These are phyloP conservation scores for Mirounga angustirostris DNA, from an alignment of 2,113 vertebrate genomes.

Conservation along the genomic window DNA sequence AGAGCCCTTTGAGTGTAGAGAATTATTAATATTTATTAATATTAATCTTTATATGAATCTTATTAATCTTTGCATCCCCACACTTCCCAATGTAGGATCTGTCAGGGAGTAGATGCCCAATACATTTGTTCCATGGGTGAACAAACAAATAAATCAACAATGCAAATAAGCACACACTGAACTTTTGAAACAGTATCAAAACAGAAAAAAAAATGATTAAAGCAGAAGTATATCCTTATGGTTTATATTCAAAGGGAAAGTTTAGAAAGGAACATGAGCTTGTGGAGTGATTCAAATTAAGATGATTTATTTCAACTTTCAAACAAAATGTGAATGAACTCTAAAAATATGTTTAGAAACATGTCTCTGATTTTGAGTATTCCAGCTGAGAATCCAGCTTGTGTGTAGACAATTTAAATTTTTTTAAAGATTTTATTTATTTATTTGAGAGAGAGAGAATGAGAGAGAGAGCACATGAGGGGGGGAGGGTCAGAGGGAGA, in stretches of 20 bases:
- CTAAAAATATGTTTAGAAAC: slow-evolving; percentile 76
- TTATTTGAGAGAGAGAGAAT: too few species aligned
- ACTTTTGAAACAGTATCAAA: slow-evolving; percentile 53
- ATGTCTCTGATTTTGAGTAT: slow-evolving; percentile 78
- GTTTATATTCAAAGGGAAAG: slow-evolving; percentile 52
- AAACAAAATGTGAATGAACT: slow-evolving; percentile 73
- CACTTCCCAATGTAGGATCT: not conserved
- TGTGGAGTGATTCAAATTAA: slow-evolving; percentile 70
- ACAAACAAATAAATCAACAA: slow-evolving; percentile 44
- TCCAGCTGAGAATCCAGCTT: slow-evolving; percentile 82
- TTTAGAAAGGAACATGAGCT: slow-evolving; percentile 44
- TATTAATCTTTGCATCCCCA: slow-evolving; percentile 20
- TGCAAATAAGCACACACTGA: not conserved
- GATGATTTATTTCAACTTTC: slow-evolving; percentile 78
- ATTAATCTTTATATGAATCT: slow-evolving; percentile 2
- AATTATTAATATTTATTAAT: not conserved
- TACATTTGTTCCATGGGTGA: not conserved
- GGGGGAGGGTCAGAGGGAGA: too few species aligned
- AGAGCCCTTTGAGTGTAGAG: slow-evolving; percentile 6
- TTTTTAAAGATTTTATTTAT: too few species aligned
- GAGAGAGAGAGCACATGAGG: too few species aligned
- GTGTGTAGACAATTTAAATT: slow-evolving; percentile 85
- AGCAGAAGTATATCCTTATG: slow-evolving; percentile 33
- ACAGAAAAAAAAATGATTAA: slow-evolving; percentile 45
- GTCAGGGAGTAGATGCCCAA: not conserved